Conservation (phyloP, 2,113 vertebrate genomes). For the Callocephalon fimbriatum region DNA sequence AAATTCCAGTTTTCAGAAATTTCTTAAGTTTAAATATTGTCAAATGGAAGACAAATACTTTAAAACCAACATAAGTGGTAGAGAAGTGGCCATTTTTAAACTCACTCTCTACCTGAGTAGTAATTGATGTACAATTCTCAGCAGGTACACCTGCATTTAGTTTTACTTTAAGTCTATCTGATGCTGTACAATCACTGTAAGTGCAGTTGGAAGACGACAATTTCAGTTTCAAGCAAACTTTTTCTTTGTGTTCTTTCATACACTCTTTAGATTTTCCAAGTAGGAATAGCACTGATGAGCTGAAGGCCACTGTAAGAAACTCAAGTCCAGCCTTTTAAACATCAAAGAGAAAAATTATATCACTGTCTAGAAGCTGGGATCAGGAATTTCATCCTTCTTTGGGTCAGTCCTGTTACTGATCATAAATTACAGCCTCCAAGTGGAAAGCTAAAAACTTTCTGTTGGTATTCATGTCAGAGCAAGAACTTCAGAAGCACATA, state of each 20-base stretch:
- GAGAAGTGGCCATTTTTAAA: background rate
- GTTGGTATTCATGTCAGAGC: background rate
- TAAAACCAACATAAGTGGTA: background rate
- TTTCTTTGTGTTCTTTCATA: background rate
- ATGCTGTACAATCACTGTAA: background rate
- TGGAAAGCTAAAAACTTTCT: background rate
- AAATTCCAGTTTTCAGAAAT: background rate
- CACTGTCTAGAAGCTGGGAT: background rate
- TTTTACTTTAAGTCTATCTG: background rate
- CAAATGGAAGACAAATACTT: constrained; percentile 14
- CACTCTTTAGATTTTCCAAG: background rate
- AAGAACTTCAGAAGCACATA: background rate
- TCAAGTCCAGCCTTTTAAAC: background rate
- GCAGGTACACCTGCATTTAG: background rate
- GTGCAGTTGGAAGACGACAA: background rate
- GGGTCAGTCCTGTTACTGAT: background rate
- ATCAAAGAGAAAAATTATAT: background rate
- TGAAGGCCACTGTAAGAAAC: background rate
- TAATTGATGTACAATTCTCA: constrained; percentile 2
- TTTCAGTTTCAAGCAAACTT: background rate
- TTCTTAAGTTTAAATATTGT: background rate
- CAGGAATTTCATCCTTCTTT: background rate
- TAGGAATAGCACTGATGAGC: background rate
- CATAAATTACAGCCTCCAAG: background rate
- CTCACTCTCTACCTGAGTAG: background rate